Evolutionary conservation across 1,140 invertebrate species (phyloP), one percentile per base, ranked within the genome.

Genomic region (Drosophila subpulchrella): DNA sequence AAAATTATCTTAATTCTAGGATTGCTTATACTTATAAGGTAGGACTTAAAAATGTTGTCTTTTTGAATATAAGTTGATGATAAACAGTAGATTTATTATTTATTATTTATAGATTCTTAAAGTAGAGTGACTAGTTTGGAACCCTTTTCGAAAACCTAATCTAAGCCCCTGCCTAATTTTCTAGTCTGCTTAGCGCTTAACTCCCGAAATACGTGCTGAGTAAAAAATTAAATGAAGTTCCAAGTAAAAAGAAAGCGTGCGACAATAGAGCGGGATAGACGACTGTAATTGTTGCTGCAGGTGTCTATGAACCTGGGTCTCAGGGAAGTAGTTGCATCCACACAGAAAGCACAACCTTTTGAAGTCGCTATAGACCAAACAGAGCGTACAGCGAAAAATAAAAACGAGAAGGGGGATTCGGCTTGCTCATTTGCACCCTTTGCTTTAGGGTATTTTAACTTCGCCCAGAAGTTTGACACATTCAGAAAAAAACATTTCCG

Each of bases 181-280:
- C 79, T 78, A 83, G 65, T 72, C 70, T 80, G 70, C 50, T 83
- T 62, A 78, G 32, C 71, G 73, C 63, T 68, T 65, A 79, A 77
- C 76, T 44, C 66, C 79, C 44, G 74, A 88, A 80, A 75, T 79
- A 72, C 72, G 53, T 68, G 55, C 34, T 48, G 55, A 15, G 32
- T 27, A 47, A 81, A 54, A 60, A 84, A 6, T 10, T 20, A 80
- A 70, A 57, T 7, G 30, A 67, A 62, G 20, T 78, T 58, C 56
- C 73, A 65, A 75, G 66, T 72, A 80, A 88, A 88, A 83, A 83
- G 84, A 86, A 86, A 86, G 83, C 83, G 84, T 88, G 79, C 63
- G 84, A 86, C 73, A 51, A 1, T 30, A 51, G 32, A n/a, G 27
- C 6, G 30, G 17, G 67, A 24, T 20, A 70, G 27, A 4, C 11